Base-by-base conservation (phyloP, 2,888 invertebrate genomes). In the Parnassius glacialis region DNA sequence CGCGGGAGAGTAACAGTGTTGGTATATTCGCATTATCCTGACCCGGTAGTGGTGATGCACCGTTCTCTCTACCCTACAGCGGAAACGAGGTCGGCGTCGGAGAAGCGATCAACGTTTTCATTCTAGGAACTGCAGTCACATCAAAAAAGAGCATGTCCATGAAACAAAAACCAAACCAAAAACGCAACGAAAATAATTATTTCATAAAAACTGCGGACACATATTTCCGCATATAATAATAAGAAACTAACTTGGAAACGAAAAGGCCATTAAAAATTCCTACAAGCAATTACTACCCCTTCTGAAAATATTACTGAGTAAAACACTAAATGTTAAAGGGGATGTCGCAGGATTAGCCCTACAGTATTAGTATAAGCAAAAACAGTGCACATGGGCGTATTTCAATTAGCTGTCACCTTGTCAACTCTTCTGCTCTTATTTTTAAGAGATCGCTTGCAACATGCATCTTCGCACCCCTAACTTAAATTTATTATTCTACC, bases 331-430 rank as follows among this genome's bases (percentile, higher is more conserved):
- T 69, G 67, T 71, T 67, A 68, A 55, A 76, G 75, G 85, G 87
- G 86, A 75, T 82, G 81, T 80, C 74, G 75, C 78, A 70, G 75
- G 85, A 90, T 91, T 90, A 87, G 88, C 87, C 86, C 86, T 89
- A 83, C 77, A 67, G 64, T 73, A 76, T 79, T 70, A 72, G 74
- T 65, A 52, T 70, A 65, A 74, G 87, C 87, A 90, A 90, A 91
- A 90, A 90, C 85, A 79, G 76, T 68, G 80, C 88, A 85, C 81
- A 87, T 87, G 90, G 88, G 88, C 87, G 90, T 88, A 79, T 83
- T 84, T 87, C 90, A 90, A 91, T 90, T 91, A 90, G 90, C 90
- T 90, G 90, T 87, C 90, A 87, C 80, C 85, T 85, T 85, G 86
- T 88, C 87, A 88, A 87, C 87, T 85, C 84, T 83, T 81, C 76